Evolutionary conservation across 2,888 invertebrate species (phyloP), one percentile per base, ranked within the genome.

Genomic region (Lissonota sp.): DNA sequence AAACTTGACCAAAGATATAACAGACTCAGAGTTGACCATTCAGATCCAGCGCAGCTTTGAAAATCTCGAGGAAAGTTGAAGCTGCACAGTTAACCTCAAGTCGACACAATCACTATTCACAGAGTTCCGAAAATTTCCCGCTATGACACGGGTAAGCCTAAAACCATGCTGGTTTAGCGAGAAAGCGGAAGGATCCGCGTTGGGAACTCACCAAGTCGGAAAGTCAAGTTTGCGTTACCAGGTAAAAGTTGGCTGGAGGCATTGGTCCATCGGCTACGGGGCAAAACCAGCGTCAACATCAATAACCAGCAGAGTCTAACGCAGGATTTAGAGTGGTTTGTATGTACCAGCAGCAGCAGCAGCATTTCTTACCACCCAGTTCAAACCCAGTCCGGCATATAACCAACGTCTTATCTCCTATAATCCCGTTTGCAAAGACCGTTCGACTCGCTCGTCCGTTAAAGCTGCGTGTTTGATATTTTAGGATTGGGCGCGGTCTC

Each of bases 401-500:
- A 73, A 77, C 67, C 60, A 60, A 64, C 10, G 60, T 16, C 81
- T 81, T 81, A 81, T 81, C 81, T 81, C 63, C 55, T 44, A 39
- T 81, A 81, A 81, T 81, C 81, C 81, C 70, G 79, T 81, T 81
- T 81, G 79, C 78, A 40, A 26, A 26, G 37, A 53, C 74, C 66
- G 75, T 71, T 73, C 66, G 79, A 69, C 37, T 70, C 74, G 49
- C 67, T 76, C 69, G 79, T 8, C 73, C 82, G 81, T 78, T 66
- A 78, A 83, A 82, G 82, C 84, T 53, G 74, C 76, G 74, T 83
- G 84, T 85, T 86, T 86, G 85, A 86, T 86, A 83, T 85, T 86
- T 86, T 85, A 85, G 86, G 85, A 85, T 83, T 78, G 78, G 74
- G 78, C 81, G 78, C 78, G 81, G 78, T 81, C 53, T 70, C 40